These are phyloP conservation scores for Anguilla rostrata DNA, from an alignment of 2,113 vertebrate genomes.

Conservation along the genomic window DNA sequence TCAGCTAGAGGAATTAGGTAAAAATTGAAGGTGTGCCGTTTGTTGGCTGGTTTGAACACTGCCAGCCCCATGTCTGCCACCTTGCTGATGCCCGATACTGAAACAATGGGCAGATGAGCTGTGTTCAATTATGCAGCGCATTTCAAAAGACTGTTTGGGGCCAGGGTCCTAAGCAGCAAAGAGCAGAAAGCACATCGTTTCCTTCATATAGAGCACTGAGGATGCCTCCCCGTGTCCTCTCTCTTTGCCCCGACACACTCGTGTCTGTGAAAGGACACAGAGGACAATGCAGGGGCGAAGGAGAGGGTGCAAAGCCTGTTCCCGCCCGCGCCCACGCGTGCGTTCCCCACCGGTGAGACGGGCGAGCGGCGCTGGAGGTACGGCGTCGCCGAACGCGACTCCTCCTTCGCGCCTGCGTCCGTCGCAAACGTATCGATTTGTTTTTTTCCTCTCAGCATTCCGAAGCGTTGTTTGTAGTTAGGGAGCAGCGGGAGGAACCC, in stretches of 20 bases:
- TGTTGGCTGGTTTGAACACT: too few species aligned
- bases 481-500: slow-evolving; percentile 61
- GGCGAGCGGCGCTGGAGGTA: slow-evolving; percentile 25
- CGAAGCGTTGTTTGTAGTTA: slow-evolving; percentile 69
- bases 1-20: neutral
- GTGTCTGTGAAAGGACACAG: neutral
- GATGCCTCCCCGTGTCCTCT: neutral
- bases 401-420: slow-evolving; percentile 67
- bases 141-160: neutral
- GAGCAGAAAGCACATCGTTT: neutral
- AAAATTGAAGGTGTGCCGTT: neutral
- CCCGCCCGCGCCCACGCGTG: too few species aligned
- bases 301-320: neutral
- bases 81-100: neutral
- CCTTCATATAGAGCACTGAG: neutral
- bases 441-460: slow-evolving; percentile 58
- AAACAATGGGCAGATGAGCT: neutral
- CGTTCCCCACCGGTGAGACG: neutral
- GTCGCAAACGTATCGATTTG: slow-evolving; percentile 71
- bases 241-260: neutral
- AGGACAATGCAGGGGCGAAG: neutral
- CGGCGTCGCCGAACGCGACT: slow-evolving; percentile 55
- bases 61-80: too few species aligned
- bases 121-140: neutral
- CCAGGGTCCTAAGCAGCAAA: neutral